Evolutionary conservation across 2,888 invertebrate species (phyloP), one percentile per base, ranked within the genome.

Genomic region (Scelioninae gen. 1): DNA sequence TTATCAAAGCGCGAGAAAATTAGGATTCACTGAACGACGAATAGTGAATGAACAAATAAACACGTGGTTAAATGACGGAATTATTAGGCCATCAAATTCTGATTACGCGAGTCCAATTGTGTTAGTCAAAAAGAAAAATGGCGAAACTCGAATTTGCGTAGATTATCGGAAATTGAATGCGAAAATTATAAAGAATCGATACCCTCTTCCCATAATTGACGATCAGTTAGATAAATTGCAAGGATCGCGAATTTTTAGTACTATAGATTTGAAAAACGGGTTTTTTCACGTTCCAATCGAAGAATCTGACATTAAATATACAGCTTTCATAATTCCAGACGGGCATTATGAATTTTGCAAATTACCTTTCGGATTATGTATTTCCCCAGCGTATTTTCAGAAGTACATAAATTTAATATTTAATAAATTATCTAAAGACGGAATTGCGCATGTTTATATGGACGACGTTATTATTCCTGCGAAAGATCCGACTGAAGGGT

Each of bases 101-200:
- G 71, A 71, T 1, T 71, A 45, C 13, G 71, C 60, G 0, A 71
- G 60, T 15, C 71, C 71, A 0, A 23, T 71, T 13, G 49, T 60
- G 5, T 40, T 71, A 10, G 71, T 71, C 0, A 43, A 34, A 10
- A 71, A 71, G 32, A 71, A 71, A n/a, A 43, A 71, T 32, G 40
- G 16, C 5, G 11, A 31, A 1, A 6, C 2, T 38, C 47, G 58
- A 5, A 38, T 71, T 6, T 69, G 69, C 11, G 47, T 69, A 1
- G 69, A 69, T 34, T 69, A 47, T 34, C 23, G 90, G 2, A 15
- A 31, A 6, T 34, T 91, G 0, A 92, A 92, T 74, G 9, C 13
- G 10, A 47, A 43, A 11, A 92, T 90, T 0, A 75, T 87, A 0
- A 88, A 88, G 6, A 88, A 90, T 53, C 69, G 66, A 7, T 77